Evolutionary conservation across 2,113 vertebrate species (phyloP).

Genomic region (Glaucidium brasilianum): DNA sequence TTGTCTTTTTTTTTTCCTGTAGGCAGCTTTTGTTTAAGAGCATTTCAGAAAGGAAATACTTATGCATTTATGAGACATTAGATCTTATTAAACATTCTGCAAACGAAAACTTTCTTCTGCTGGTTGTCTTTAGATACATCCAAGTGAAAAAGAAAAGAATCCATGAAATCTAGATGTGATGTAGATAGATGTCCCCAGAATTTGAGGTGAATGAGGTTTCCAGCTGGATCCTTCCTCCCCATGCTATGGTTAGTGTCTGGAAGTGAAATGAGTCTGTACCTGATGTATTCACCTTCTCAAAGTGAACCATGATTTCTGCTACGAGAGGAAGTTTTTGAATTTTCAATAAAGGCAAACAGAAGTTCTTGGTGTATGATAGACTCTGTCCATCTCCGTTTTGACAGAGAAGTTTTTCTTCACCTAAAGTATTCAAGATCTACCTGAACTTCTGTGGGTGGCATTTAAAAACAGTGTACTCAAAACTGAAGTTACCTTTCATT

Average conservation of each 20-base stretch:
- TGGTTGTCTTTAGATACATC: background rate
- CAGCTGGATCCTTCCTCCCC: background rate
- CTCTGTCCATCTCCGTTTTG: background rate
- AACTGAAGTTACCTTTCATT: background rate
- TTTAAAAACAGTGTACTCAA: background rate
- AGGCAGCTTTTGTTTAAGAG: background rate
- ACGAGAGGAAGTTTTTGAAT: background rate
- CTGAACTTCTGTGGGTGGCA: background rate
- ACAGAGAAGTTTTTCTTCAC: background rate
- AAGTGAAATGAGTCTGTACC: background rate
- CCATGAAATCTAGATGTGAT: background rate
- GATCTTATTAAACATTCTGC: background rate
- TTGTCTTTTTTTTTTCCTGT: background rate
- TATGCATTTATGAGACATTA: background rate
- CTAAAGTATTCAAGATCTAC: background rate
- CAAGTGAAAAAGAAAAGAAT: background rate
- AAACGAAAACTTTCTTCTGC: background rate
- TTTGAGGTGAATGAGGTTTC: background rate
- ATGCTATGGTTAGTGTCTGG: background rate
- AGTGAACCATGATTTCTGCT: background rate
- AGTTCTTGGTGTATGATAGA: background rate
- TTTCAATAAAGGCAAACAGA: background rate
- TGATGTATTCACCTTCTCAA: rapidly evolving
- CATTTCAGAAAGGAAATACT: background rate
- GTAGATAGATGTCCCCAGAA: background rate